Base-by-base conservation (phyloP, 2,113 vertebrate species). In the Synodontis membranacea region DNA sequence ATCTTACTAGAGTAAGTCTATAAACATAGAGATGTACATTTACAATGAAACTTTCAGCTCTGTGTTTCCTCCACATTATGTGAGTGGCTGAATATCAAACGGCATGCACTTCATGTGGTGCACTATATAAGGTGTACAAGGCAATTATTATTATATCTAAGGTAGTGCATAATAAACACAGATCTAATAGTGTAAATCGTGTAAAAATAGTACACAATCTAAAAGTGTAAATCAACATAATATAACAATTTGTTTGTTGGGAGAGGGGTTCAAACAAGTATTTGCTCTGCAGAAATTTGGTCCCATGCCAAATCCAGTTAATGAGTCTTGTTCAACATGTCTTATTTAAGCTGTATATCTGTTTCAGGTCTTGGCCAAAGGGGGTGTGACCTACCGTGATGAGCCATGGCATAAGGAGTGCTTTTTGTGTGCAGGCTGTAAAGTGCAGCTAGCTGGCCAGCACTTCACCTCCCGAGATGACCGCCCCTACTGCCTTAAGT, bases 351-450 rank as follows among this genome's bases (percentile, higher is more conserved):
- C 7, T 56, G 46, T 85, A 10, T 68, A 44, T 92, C 68, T 87
- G 82, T 75, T 82, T 2, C 93, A 99, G 98, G 96, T 96, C 80
- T 95, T 99, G 95, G 96, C 96, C 82, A 99, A 99, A 96, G 98
- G 98, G 25, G 98, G 98, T 0, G 97, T 99, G 94, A 99, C 98
- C 62, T 99, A 99, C 91, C 95, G 97, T 42, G 97, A 99, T 0
- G 97, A 99, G 94, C 97, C 98, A 0, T 99, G 97, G 97, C 98
- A 99, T 92, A 97, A 97, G 93, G 98, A 99, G 93, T 99, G 98
- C 92, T 97, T 99, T 76, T 96, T 99, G 91, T 99, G 98, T 94
- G 97, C 96, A 0, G 95, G 95, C 92, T 99, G 98, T 94, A 95
- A 97, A 93, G 95, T 93, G 0, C 98, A 97, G 93, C 94, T 99